Evolutionary conservation across 2,113 vertebrate species (phyloP).

Genomic region (Dissostichus mawsoni): DNA sequence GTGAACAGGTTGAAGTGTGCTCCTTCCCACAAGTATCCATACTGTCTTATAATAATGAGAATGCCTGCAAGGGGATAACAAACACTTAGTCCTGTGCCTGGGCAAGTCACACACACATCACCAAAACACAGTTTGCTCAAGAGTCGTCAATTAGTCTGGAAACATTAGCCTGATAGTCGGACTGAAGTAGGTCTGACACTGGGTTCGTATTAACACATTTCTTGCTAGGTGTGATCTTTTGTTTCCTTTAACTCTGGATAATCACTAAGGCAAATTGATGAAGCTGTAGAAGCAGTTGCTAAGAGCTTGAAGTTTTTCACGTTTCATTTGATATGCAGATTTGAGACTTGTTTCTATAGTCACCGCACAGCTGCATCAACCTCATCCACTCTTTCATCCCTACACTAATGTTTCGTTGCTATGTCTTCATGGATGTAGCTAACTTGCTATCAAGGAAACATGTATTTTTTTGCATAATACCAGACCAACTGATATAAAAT

Average conservation of each 20-base stretch:
- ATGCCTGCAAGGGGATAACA: slow-evolving; percentile 25
- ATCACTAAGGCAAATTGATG: not conserved
- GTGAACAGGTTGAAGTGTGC: slow-evolving; percentile 19
- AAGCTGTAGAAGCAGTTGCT: not conserved
- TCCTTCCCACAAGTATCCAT: slow-evolving; percentile 5
- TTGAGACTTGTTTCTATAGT: not conserved
- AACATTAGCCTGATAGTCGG: not conserved
- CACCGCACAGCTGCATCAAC: not conserved
- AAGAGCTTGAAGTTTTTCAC: not conserved
- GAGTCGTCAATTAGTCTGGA: not conserved
- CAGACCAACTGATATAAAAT: not conserved
- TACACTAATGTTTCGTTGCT: not conserved
- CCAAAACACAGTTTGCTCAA: not conserved
- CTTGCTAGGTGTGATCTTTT: not conserved
- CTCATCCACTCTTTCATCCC: not conserved
- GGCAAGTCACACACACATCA: not conserved
- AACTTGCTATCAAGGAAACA: too few relatives aligned
- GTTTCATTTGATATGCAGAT: not conserved
- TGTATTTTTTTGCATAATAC: not conserved
- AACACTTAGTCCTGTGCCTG: slow-evolving; percentile 18
- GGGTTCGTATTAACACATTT: not conserved
- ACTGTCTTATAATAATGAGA: slow-evolving; percentile 24
- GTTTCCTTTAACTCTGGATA: not conserved
- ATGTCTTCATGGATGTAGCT: not conserved
- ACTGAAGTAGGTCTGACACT: not conserved